These are phyloP conservation scores for Paramuricea clavata DNA, from an alignment of 92 coral and sea anemone genomes.

Conservation along the genomic window DNA sequence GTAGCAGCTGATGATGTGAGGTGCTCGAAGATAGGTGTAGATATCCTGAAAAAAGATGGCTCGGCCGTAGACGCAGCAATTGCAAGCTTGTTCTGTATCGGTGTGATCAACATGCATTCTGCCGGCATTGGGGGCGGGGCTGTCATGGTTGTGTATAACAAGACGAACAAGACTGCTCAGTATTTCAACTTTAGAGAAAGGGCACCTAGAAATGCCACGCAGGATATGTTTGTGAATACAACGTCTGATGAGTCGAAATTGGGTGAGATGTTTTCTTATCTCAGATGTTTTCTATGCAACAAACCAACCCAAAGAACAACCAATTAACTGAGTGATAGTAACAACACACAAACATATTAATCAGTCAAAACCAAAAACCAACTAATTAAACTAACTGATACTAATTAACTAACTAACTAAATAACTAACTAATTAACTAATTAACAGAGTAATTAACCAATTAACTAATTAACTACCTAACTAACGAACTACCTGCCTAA, in stretches of 20 bases:
- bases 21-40: slow-evolving; percentile 89
- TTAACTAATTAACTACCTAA: no score
- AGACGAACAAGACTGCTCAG: slow-evolving; percentile 55
- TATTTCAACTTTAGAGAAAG: slow-evolving; percentile 85
- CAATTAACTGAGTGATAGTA: no score
- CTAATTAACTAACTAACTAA: no score
- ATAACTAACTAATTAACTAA: no score
- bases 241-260: slow-evolving; percentile 58
- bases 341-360: no score
- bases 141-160: slow-evolving; percentile 85
- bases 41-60: slow-evolving; percentile 77
- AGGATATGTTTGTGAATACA: slow-evolving; percentile 82
- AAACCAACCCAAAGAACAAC: no score
- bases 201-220: slow-evolving; percentile 80
- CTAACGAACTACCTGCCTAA: no score
- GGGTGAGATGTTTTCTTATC: slow-evolving; percentile 62
- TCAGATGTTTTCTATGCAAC: no score
- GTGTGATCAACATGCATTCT: slow-evolving; percentile 96
- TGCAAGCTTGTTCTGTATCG: slow-evolving; percentile 84
- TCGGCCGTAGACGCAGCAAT: slow-evolving; percentile 94
- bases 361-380: no score
- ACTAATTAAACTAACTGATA: no score
- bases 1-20: slow-evolving; percentile 77
- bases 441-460: no score
- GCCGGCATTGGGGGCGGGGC: slow-evolving; percentile 99